A percentile compares a stretch with the other conserved stretches of the same genome.
These are phyloP conservation scores for Amblyornis subalaris DNA, from an alignment of 2,113 vertebrate genomes.

Conservation along the genomic window DNA sequence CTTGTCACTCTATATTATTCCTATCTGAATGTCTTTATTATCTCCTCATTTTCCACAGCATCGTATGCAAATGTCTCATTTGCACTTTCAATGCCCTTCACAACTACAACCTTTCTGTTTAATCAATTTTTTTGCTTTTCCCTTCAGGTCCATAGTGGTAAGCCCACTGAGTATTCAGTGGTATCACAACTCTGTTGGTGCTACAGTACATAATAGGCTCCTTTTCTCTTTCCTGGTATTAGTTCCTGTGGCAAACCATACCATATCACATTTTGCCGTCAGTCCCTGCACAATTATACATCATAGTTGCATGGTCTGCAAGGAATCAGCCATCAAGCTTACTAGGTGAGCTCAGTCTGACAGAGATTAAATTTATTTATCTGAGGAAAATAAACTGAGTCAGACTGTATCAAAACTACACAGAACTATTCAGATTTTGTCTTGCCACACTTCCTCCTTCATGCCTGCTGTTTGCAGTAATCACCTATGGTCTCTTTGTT, in stretches of 20 bases:
- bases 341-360: not conserved
- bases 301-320: not conserved
- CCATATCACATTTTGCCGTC: not conserved
- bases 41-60: slow-evolving; percentile 12
- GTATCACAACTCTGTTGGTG: not conserved
- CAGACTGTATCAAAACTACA: not conserved
- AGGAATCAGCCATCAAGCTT: not conserved
- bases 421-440: not conserved
- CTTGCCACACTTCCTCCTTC: not conserved
- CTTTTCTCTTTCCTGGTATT: not conserved
- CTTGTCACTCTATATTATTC: slow-evolving; percentile 45
- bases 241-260: not conserved
- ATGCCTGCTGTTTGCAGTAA: not conserved
- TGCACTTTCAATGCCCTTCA: not conserved
- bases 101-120: slow-evolving; percentile 3
- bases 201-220: not conserved
- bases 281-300: not conserved
- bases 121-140: slow-evolving; percentile 4
- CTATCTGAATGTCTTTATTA: slow-evolving; percentile 42
- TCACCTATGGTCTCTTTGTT: not conserved
- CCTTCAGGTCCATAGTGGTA: not conserved
- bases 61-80: slow-evolving; percentile 19
- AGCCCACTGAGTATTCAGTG: not conserved
- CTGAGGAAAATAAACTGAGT: not conserved
- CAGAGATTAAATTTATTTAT: not conserved